A percentile compares a stretch with the other conserved stretches of the same genome.
Conservation (phyloP, 2,113 vertebrate genomes). For the Progne subis region DNA sequence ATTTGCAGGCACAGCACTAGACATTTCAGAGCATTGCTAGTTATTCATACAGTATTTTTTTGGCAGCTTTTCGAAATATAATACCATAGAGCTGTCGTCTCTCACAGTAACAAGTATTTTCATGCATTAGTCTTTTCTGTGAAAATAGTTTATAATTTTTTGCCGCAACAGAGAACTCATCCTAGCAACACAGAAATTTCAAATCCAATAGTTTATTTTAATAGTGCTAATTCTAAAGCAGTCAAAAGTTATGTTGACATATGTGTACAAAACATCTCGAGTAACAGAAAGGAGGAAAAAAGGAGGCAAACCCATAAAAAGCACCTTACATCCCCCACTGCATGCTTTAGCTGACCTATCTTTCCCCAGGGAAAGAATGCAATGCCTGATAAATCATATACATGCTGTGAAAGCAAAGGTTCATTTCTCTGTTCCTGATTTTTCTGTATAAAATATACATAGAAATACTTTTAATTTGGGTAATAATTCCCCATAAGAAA, state of each 20-base stretch:
- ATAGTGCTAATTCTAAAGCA: constrained; percentile 3
- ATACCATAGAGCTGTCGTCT: constrained; percentile 37
- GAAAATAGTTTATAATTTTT: constrained; percentile 50
- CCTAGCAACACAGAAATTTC: not conserved
- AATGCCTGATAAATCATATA: not conserved
- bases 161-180: constrained; percentile 32
- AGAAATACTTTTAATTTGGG: not conserved
- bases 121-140: constrained; percentile 49
- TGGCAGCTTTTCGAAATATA: constrained; percentile 49
- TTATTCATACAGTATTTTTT: constrained; percentile 53
- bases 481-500: not conserved
- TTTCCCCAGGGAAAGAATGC: not conserved
- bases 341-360: constrained; percentile 25
- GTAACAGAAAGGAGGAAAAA: not conserved
- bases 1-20: constrained; percentile 63
- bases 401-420: not conserved
- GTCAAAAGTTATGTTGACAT: not conserved
- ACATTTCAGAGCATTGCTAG: constrained; percentile 52
- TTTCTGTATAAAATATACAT: not conserved
- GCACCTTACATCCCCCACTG: not conserved
- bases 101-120: constrained; percentile 57
- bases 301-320: not conserved
- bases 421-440: not conserved
- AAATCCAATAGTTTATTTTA: not conserved
- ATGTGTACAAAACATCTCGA: not conserved